Percentiles rank a stretch among this genome's conserved stretches.
Conservation (phyloP, 1,140 invertebrate species). For the Anoplophora glabripennis region DNA sequence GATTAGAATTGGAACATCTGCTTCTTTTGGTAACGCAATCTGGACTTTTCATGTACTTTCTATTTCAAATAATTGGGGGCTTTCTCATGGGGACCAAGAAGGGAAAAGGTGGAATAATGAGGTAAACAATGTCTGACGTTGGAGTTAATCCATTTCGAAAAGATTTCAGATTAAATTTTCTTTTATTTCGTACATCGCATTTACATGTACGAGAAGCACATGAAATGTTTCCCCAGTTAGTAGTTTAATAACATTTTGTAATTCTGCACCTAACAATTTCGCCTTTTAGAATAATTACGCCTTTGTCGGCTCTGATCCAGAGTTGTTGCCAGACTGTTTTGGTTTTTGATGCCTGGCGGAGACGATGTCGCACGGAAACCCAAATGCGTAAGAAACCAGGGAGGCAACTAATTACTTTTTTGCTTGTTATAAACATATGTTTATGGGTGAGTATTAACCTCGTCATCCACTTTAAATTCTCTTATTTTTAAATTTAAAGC, state of each 20-base stretch:
- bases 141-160: neutral
- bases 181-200: too few species aligned
- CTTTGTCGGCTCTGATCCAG: neutral
- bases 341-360: slow-evolving; percentile 3
- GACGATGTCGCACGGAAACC: slow-evolving; percentile 1
- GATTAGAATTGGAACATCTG: slow-evolving; percentile 64
- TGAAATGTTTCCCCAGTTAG: too few species aligned
- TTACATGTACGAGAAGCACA: too few species aligned
- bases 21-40: slow-evolving; percentile 66
- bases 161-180: too few species aligned
- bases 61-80: slow-evolving; percentile 66
- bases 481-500: too few species aligned
- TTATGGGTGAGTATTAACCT: slow-evolving; percentile 1
- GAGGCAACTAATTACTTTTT: slow-evolving; percentile 8
- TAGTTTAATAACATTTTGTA: too few species aligned
- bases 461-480: too few species aligned
- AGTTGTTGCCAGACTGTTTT: slow-evolving; percentile 9
- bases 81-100: slow-evolving; percentile 40
- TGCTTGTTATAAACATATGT: slow-evolving; percentile 7
- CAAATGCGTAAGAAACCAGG: slow-evolving; percentile 10
- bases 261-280: too few species aligned
- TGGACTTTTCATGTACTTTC: slow-evolving; percentile 66
- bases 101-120: slow-evolving; percentile 1
- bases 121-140: neutral
- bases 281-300: slow-evolving; percentile 5